Percentiles rank a stretch among this genome's conserved stretches.
These are phyloP conservation scores for Torymus aiolomorphi DNA, from an alignment of 2,888 invertebrate species.

Conservation along the genomic window DNA sequence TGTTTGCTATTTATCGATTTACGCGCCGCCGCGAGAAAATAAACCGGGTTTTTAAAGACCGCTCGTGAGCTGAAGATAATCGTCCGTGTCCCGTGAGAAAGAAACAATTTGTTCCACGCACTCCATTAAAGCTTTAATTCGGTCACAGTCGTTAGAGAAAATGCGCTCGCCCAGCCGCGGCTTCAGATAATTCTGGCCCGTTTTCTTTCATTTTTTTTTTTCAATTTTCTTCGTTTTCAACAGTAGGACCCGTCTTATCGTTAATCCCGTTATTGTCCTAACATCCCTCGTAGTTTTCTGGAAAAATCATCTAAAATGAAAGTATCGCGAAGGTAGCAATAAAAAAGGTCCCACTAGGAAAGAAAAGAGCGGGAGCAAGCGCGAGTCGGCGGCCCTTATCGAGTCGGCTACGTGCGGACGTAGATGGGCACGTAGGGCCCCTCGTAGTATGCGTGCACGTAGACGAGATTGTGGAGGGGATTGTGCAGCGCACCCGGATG, in stretches of 20 bases:
- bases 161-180: neutral
- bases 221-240: neutral
- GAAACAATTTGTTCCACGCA: slow-evolving; percentile 15
- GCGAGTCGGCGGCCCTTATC: neutral
- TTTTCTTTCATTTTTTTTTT: no score
- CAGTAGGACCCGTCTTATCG: neutral
- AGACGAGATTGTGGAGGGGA: slow-evolving; percentile 73
- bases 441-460: slow-evolving; percentile 74
- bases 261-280: slow-evolving; percentile 23
- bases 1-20: neutral
- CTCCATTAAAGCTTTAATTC: slow-evolving; percentile 50
- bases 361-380: neutral
- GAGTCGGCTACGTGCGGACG: slow-evolving; percentile 62
- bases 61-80: slow-evolving; percentile 15
- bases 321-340: no score
- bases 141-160: slow-evolving; percentile 44
- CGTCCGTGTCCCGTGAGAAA: slow-evolving; percentile 20
- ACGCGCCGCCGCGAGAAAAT: neutral
- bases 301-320: neutral
- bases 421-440: slow-evolving; percentile 65
- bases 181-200: neutral
- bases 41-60: no score
- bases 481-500: slow-evolving; percentile 70
- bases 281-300: neutral
- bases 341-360: neutral